Percentiles rank a stretch among this genome's conserved stretches.
phyloP scores from a whole-genome alignment of 2,113 vertebrate genomes.

The Odocoileus hemionus region DNA sequence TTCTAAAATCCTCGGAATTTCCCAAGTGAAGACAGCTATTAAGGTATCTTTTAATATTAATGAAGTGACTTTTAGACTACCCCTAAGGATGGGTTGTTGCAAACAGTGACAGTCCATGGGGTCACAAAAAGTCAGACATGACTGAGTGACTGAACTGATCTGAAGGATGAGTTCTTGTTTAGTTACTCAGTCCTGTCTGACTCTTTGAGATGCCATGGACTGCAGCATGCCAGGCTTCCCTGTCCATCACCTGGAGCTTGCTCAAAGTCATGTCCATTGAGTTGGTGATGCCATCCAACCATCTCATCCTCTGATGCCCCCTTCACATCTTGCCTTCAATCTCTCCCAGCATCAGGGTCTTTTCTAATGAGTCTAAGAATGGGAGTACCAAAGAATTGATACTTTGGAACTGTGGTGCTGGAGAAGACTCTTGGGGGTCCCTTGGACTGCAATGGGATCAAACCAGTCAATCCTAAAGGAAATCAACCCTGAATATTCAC shows the following conservation, averaged over 20 bases:
- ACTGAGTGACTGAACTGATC: not conserved
- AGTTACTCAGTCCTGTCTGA: not conserved
- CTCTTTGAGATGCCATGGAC: not conserved
- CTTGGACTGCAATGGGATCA: not conserved
- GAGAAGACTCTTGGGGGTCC: not conserved
- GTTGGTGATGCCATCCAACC: not conserved
- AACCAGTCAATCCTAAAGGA: not conserved
- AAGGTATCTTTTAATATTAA: not conserved
- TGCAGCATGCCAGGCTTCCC: not conserved
- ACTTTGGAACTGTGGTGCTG: not conserved
- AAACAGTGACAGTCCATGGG: not conserved
- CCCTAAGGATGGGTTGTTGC: not conserved
- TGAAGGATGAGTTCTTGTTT: not conserved
- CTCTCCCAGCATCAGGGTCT: not conserved
- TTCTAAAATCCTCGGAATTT: not conserved
- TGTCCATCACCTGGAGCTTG: not conserved
- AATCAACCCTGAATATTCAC: not conserved
- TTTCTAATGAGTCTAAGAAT: not conserved
- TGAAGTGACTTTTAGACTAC: not conserved
- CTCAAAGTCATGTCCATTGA: not conserved
- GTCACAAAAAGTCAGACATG: not conserved
- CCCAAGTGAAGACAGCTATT: not conserved
- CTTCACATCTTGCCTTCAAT: not conserved
- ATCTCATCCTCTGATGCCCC: not conserved
- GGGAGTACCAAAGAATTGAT: not conserved